Evolutionary conservation across 1,140 invertebrate species (phyloP), one percentile per base, ranked within the genome.

Genomic region (Drosophila teissieri): DNA sequence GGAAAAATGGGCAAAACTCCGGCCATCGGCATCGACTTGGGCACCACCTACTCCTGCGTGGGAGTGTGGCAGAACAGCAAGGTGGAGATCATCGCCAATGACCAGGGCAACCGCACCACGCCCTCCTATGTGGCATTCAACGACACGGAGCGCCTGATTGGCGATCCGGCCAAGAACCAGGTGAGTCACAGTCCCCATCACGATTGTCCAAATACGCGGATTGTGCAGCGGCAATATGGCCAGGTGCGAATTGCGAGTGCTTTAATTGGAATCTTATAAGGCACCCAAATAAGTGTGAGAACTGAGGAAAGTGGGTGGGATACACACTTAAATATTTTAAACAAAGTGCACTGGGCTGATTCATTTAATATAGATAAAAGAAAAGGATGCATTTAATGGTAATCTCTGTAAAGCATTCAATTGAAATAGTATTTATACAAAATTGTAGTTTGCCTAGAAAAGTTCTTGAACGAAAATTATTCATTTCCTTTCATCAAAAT

Each of bases 21-120:
- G 80, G 95, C 95, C 68, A 95, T 96, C 83, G 96, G 96, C 91
- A 96, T 96, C 80, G 96, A 96, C 93, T 93, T 96, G 77, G 96
- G 96, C 39, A 97, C 94, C 67, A 96, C 95, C 42, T 97, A 96
- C 91, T 96, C 96, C 40, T 97, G 96, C 76, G 96, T 97, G 8
- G 96, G 95, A 45, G 96, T 97, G 3, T 97, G 95, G 93, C 95
- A 96, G 79, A 94, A 98, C 89, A 97, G 96, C 51, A 97, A 97
- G 93, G 96, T 98, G 44, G 97, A 98, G 93, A 98, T 98, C 85
- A 98, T 98, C 81, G 97, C 97, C 83, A 98, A 98, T 91, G 97
- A 98, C 92, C 97, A 98, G 93, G 98, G 97, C 19, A 98, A 98
- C 93, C 93, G 97, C 46, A 98, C 97, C 27, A 98, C 97, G 40